Evolutionary conservation across 2,888 invertebrate genomes (phyloP), one percentile per base, ranked within the genome.

Genomic region (Agrochola lychnidis): DNA sequence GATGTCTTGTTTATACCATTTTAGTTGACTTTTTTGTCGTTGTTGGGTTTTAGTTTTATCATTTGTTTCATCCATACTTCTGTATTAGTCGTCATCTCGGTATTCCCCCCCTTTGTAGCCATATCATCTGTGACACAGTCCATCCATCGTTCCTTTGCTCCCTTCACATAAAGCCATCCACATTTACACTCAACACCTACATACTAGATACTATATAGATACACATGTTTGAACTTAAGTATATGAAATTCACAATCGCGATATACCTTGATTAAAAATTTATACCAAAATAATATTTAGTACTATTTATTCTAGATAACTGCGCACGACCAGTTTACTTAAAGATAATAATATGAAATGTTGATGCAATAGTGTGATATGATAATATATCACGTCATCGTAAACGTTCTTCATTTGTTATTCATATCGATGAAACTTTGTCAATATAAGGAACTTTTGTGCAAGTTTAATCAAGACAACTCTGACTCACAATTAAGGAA

Each of bases 261-360:
- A 9, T 40, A n/a, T 40, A 57, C 7, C 10, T 48, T 51, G 64
- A 75, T 76, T 76, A 76, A 56, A 51, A 63, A 45, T 22, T 3
- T 6, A 63, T 75, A 75, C 9, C 51, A 25, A 73, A 59, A 73
- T 73, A 48, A 36, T 68, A 36, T 56, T n/a, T n/a, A 9, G 16
- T 22, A 36, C 19, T 57, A 25, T 51, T 42, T 74, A n/a, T n/a
- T 19, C 9, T 40, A 73, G 48, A 59, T 48, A 73, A 42, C 10
- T 61, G 19, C 25, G 25, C 10, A 57, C 22, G 9, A 19, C 10
- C 25, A 56, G 56, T 56, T 51, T 51, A 30, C 40, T 22, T 36
- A 42, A 30, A 62, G n/a, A 62, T 75, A 76, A 42, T 16, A 16
- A 56, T 25, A 25, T 76, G 25, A 74, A 42, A 74, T 74, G 73